These are phyloP conservation scores for Parambassis ranga DNA, from an alignment of 2,797 vertebrate species.

Conservation along the genomic window DNA sequence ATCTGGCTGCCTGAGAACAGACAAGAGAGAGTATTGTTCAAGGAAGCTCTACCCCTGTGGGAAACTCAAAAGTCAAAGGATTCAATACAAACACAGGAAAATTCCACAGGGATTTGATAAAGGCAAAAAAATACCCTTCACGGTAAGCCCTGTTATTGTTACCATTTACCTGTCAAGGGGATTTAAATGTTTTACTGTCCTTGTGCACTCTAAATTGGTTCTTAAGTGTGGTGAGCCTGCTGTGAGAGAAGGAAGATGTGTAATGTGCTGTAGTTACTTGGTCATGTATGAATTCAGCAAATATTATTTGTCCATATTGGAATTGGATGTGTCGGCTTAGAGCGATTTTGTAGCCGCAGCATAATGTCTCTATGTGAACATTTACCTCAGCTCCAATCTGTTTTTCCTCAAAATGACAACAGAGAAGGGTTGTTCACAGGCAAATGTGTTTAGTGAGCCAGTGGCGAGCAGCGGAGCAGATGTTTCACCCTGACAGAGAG, in stretches of 20 bases:
- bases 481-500: conserved; percentile 57
- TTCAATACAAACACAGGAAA: conserved; percentile 46
- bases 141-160: conserved; percentile 64
- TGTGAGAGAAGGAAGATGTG: background rate
- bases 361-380: background rate
- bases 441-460: conserved; percentile 24
- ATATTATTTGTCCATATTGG: background rate
- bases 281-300: background rate
- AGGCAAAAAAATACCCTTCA: conserved; percentile 15
- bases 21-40: conserved; percentile 83
- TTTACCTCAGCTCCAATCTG: background rate
- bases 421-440: conserved; percentile 8
- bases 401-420: conserved; percentile 20
- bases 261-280: background rate
- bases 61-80: conserved; percentile 74
- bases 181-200: conserved; percentile 3
- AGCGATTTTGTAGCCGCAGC: background rate
- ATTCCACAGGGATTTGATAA: conserved; percentile 55
- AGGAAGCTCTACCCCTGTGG: conserved; percentile 77
- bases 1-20: conserved; percentile 72
- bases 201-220: background rate
- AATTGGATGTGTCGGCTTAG: background rate
- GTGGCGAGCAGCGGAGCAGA: conserved; percentile 54
- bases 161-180: conserved; percentile 16
- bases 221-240: background rate